A percentile compares a stretch with the other conserved stretches of the same genome.
phyloP scores from a whole-genome alignment of 1,140 invertebrate genomes.

The Drosophila lacertosa region DNA sequence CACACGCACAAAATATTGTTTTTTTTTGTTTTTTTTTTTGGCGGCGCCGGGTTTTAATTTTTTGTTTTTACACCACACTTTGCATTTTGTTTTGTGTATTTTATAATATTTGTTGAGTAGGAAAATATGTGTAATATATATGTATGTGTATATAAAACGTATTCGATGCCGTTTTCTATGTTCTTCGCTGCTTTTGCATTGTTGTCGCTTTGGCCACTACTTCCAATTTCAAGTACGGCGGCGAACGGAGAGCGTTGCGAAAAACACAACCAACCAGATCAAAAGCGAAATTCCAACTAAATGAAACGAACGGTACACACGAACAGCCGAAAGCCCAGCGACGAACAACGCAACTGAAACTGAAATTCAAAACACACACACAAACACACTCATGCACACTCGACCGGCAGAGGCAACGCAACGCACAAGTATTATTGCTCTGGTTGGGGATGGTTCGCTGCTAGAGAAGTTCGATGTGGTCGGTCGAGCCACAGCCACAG shows the following conservation, averaged over 20 bases:
- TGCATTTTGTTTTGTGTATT: conserved; percentile 10
- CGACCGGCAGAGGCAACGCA: conserved; percentile 37
- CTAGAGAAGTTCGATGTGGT: conserved; percentile 17
- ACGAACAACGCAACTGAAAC: conserved; percentile 35
- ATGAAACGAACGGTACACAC: conserved; percentile 38
- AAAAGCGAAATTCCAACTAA: conserved; percentile 70
- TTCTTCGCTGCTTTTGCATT: conserved; percentile 41
- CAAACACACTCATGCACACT: conserved; percentile 4
- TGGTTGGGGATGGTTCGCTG: conserved; percentile 6
- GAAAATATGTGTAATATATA: conserved; percentile 17
- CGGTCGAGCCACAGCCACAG: conserved; percentile 8
- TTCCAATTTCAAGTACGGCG: conserved; percentile 30
- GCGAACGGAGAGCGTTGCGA: conserved; percentile 47
- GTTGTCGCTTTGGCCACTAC: conserved; percentile 31
- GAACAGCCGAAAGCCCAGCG: conserved; percentile 6
- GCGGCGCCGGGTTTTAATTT: conserved; percentile 29
- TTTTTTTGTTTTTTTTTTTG: conserved; percentile 19
- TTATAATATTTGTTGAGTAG: conserved; percentile 36
- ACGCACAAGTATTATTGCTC: conserved; percentile 8
- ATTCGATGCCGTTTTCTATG: conserved; percentile 35
- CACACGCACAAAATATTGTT: conserved; percentile 25
- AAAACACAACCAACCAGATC: conserved; percentile 71
- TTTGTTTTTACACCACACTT: conserved; percentile 26
- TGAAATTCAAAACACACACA: conserved; percentile 38
- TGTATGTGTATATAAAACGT: conserved; percentile 26